phyloP scores from a whole-genome alignment of 2,888 invertebrate genomes.

The Cloeon dipterum region DNA sequence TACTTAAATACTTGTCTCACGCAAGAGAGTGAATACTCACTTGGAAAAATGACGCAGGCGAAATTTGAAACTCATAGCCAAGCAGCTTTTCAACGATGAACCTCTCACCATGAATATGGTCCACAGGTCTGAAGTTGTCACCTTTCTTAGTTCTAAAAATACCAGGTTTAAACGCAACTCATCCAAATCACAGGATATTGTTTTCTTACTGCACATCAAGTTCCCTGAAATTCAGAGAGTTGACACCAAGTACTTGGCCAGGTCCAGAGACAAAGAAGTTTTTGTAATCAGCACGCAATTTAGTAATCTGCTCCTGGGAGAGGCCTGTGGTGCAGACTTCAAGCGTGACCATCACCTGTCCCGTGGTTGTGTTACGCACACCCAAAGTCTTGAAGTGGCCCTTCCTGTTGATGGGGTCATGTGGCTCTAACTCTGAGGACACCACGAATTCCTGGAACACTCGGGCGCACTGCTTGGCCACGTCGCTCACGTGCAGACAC shows the following conservation, averaged over 20 bases:
- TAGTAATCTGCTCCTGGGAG: conserved; percentile 29
- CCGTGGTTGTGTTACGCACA: conserved; percentile 32
- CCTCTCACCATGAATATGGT: conserved; percentile 44
- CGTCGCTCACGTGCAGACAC: conserved; percentile 45
- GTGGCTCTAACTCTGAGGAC: conserved; percentile 41
- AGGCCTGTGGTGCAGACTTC: conserved; percentile 57
- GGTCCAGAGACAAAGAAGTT: conserved; percentile 38
- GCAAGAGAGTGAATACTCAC: conserved; percentile 12
- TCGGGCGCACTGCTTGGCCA: conserved; percentile 51
- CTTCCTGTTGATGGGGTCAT: conserved; percentile 56
- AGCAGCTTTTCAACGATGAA: conserved; percentile 48
- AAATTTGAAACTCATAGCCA: conserved; percentile 50
- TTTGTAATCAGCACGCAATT: conserved; percentile 32
- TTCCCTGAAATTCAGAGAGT: conserved; percentile 47
- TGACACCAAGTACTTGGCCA: conserved; percentile 34
- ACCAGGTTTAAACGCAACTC: too few species aligned
- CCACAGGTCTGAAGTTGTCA: conserved; percentile 15
- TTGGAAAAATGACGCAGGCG: conserved; percentile 67
- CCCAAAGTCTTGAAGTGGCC: conserved; percentile 78
- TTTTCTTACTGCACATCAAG: conserved; percentile 13
- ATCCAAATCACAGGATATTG: not conserved
- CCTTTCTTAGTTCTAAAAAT: not conserved
- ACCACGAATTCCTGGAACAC: conserved; percentile 55
- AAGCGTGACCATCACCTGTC: conserved; percentile 66
- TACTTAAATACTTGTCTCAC: too few species aligned